Percentiles rank a stretch among this genome's conserved stretches.
These are phyloP conservation scores for Camelus bactrianus DNA, from an alignment of 2,113 vertebrate genomes.

Conservation along the genomic window DNA sequence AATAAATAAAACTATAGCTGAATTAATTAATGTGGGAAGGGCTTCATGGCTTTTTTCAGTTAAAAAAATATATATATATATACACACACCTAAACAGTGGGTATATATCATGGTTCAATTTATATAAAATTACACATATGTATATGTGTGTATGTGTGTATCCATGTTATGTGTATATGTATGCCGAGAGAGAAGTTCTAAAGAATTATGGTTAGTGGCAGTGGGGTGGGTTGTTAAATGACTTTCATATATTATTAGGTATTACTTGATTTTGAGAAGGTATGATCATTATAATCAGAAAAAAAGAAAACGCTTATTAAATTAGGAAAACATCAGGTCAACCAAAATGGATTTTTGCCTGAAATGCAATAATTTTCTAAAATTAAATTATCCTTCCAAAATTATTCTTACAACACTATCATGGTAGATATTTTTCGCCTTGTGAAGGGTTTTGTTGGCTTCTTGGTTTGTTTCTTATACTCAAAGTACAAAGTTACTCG, in stretches of 20 bases:
- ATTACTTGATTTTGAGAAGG: conserved; percentile 28
- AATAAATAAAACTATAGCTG: neutral
- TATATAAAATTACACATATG: neutral
- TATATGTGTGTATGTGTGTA: neutral
- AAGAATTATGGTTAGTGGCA: neutral
- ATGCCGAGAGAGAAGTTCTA: neutral
- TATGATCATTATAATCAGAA: neutral
- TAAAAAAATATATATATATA: neutral
- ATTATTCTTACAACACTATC: conserved; percentile 14
- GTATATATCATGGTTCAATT: neutral
- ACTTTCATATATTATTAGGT: neutral
- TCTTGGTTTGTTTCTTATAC: neutral
- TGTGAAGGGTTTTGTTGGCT: conserved; percentile 31
- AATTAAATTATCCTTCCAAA: neutral
- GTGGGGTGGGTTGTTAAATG: neutral
- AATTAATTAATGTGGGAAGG: neutral
- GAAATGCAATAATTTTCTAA: conserved; percentile 45
- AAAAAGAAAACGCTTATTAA: conserved; percentile 1
- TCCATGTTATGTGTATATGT: too few relatives aligned
- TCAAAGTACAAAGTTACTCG: neutral
- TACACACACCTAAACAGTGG: neutral
- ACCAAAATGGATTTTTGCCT: conserved; percentile 2
- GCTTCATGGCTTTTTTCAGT: neutral
- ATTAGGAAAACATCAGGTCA: neutral
- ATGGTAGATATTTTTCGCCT: conserved; percentile 12